Evolutionary conservation across 2,113 vertebrate species (phyloP), one percentile per base, ranked within the genome.

Genomic region (Balaenoptera acutorostrata): DNA sequence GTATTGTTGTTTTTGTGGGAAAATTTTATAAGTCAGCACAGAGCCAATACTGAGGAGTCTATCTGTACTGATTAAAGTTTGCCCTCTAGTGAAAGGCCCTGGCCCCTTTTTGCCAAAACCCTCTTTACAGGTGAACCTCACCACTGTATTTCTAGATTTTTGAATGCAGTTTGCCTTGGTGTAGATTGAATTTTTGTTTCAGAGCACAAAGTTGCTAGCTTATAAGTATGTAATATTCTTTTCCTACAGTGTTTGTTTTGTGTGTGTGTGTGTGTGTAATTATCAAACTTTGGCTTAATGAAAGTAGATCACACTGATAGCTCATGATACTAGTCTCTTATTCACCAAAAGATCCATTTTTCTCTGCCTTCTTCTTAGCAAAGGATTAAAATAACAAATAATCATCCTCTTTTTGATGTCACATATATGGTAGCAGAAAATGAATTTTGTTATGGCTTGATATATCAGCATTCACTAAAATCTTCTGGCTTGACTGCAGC

Each of bases 351-450:
- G 21, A 87, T 94, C 9, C 18, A 74, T 96, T 80, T 94, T 94
- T 78, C 61, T 90, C 27, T 41, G 44, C 17, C 18, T 83, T 78
- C 27, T 89, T 83, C 27, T 86, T 64, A 81, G 23, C 29, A 90
- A 93, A 96, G 59, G 27, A 78, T 12, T 90, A 6, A 81, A 96
- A 72, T 23, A 90, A 87, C 9, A 94, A 68, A 91, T 64, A 55
- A 75, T 84, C n/a, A 33, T 81, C 25, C 25, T 59, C 59, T 80
- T 86, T 81, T 74, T 74, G 7, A 82, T 93, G 33, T 75, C 55
- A 93, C 80, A 66, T 96, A 44, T 74, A 92, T n/a, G 25, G 29
- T n/a, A 78, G 52, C 41, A 92, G 25, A 93, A 90, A 88, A 89
- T 17, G 93, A 95, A 94, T 82, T 81, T 59, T 87, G 33, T 57